Evolutionary conservation across 2,113 vertebrate genomes (phyloP).

Genomic region (Cynopterus brachyotis): DNA sequence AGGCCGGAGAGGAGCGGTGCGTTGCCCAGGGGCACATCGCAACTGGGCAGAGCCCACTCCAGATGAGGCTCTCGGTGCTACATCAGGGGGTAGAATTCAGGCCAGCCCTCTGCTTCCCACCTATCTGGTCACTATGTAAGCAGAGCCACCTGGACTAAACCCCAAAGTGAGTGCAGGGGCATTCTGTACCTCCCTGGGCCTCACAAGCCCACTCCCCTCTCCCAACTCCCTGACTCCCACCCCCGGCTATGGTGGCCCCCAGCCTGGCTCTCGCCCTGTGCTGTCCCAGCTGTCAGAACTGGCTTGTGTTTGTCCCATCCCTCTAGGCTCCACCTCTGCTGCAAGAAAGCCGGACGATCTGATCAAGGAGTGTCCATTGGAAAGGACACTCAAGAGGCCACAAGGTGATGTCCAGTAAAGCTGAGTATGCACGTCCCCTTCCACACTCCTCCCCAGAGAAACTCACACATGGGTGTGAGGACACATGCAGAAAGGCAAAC

Average conservation of each 20-base stretch:
- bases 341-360: not conserved
- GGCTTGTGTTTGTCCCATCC: not conserved
- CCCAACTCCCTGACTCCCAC: not conserved
- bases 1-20: not conserved
- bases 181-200: not conserved
- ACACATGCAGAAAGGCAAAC: accelerated
- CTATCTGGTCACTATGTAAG: not conserved
- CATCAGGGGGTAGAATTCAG: not conserved
- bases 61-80: not conserved
- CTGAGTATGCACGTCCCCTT: accelerated
- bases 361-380: accelerated
- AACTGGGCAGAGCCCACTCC: not conserved
- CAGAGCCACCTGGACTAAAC: not conserved
- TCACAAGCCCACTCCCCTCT: not conserved
- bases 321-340: not conserved
- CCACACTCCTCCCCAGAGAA: not conserved
- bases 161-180: accelerated
- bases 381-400: accelerated
- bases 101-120: not conserved
- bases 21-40: not conserved
- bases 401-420: accelerated
- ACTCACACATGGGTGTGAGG: accelerated
- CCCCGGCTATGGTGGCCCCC: not conserved
- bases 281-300: not conserved
- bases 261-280: not conserved